Base-by-base conservation (phyloP, 2,888 invertebrate genomes). In the Caenorhabditis imperialis region DNA sequence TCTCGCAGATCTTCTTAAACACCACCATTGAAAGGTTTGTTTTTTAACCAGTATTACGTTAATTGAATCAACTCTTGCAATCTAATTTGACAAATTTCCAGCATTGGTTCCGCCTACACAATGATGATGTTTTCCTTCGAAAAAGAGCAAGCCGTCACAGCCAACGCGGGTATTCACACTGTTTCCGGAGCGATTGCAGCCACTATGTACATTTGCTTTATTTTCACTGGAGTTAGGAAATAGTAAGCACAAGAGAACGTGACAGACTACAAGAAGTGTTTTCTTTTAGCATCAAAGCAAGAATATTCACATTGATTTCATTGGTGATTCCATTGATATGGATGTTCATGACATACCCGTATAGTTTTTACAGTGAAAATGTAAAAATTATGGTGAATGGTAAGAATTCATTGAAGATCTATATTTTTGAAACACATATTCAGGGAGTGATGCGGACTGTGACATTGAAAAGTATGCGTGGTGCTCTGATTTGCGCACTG, bases 111-210 rank as follows among this genome's bases (percentile, higher is more conserved):
- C 6, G 77, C 79, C 8, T 79, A 77, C 53, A 67, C 73, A 4
- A 79, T 79, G 75, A 75, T 79, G 75, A 79, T 79, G 79, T 79
- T 79, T 35, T 62, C 63, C 4, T 65, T 75, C 20, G 67, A 69
- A 30, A 77, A 75, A 37, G 77, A 70, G 40, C 51, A 70, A 50
- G 63, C 73, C 3, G 77, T 79, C 20, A 53, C 70, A 7, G 61
- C 61, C 8, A 79, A 77, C 16, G 69, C 79, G 0, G 65, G 37
- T 23, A 54, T 63, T 23, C 77, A 77, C 30, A 77, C 73, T 1
- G 42, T 65, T 40, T 22, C 70, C 35, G 79, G 79, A 8, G 14
- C 53, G 1, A 51, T 75, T n/a, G 77, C 70, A 3, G 75, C 77
- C 12, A 7, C 58, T 0, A 47, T 79, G 37, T 79, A 73, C 44